Base-by-base conservation (phyloP, 2,888 invertebrate species). In the Laspeyria flexula region DNA sequence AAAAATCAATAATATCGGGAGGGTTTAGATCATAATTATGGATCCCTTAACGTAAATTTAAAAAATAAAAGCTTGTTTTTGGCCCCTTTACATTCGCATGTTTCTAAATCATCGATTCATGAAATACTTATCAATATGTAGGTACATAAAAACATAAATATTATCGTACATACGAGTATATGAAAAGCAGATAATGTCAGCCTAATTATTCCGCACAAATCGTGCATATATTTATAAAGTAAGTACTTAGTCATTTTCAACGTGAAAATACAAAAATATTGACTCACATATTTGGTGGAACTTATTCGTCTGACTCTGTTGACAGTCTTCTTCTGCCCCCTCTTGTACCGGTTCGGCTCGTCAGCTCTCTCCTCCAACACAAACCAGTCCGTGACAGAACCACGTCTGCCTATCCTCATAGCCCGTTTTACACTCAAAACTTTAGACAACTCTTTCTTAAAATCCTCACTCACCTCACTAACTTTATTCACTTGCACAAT, bases 241-340 rank as follows among this genome's bases (percentile, higher is more conserved):
- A n/a, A n/a, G n/a, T n/a, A n/a, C n/a, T n/a, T 21, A 5, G 21
- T 21, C 21, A 21, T 21, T 7, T 7, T 25, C 25, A 7, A 25
- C 1, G 39, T n/a, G 31, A 60, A 43, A 44, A 45, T 45, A 66
- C 62, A 70, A 67, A 18, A 35, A 27, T 33, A 16, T 35, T 12
- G 50, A 91, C 92, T 92, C 67, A 92, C 92, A 64, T 90, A 92
- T 92, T 92, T 92, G 0, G 92, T 92, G 4, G 92, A 92, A 74
- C 92, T 92, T 64, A 90, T 90, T 60, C 92, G 75, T 10, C 92
- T 69, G 3, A 92, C 90, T 18, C 89, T 69, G 56, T 89, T 86
- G 39, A 77, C 59, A 0, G 85, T 81, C 55, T 90, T 91, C 77
- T 85, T 87, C 75, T 84, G 77, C 0, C 86, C 86, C 54, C 90